Conservation (phyloP, 2,888 invertebrate species). For the Erebia epiphron region DNA sequence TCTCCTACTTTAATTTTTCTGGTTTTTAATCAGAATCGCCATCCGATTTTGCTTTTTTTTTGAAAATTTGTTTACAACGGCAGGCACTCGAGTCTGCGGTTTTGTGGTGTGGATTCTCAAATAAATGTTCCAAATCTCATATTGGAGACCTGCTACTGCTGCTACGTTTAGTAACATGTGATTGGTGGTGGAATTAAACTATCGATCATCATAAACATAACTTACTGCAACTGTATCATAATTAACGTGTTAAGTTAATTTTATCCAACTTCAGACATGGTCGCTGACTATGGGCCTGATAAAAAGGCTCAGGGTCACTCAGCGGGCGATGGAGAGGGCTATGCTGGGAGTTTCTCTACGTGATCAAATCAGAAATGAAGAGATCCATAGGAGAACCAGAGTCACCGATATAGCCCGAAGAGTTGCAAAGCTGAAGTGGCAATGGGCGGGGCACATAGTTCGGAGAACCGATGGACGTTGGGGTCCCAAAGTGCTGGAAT, state of each 20-base stretch:
- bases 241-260: neutral
- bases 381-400: no score
- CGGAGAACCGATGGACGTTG: no score
- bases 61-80: neutral
- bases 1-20: slow-evolving; percentile 8
- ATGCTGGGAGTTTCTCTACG: no score
- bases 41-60: slow-evolving; percentile 6
- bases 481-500: no score
- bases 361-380: no score
- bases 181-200: neutral
- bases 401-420: no score
- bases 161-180: neutral
- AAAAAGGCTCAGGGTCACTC: no score
- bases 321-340: no score
- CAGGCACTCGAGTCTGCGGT: neutral
- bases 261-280: no score
- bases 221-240: neutral
- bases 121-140: slow-evolving; percentile 3
- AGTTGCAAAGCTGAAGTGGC: no score
- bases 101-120: neutral
- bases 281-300: no score
- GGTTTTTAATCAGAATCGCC: slow-evolving; percentile 2
- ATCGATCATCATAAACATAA: slow-evolving; percentile 7
- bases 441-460: no score
- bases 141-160: neutral